These are phyloP conservation scores for Brachyistius frenatus DNA, from an alignment of 2,113 vertebrate genomes.

Conservation along the genomic window DNA sequence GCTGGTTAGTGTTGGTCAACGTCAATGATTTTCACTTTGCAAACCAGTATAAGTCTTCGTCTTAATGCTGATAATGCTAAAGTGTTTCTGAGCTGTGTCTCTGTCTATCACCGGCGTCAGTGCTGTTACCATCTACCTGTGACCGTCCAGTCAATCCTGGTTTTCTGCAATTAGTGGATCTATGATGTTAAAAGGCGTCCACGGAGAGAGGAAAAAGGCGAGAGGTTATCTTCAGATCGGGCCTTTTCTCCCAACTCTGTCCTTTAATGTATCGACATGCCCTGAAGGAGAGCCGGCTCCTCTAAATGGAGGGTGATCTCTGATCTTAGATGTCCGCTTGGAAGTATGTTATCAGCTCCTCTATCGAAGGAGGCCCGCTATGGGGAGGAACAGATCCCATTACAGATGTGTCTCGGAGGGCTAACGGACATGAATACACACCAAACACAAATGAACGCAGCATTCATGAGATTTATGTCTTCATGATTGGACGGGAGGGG, in stretches of 20 bases:
- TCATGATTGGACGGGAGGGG: conserved; percentile 5
- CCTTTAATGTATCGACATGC: conserved; percentile 54
- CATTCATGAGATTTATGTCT: conserved; percentile 18
- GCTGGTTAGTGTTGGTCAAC: conserved; percentile 5
- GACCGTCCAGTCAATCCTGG: conserved; percentile 23
- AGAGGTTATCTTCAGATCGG: conserved; percentile 74
- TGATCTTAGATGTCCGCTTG: conserved; percentile 61
- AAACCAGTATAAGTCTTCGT: conserved; percentile 1
- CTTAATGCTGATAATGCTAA: background rate
- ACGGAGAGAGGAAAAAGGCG: conserved; percentile 25
- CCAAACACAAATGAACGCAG: background rate
- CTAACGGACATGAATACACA: conserved; percentile 6
- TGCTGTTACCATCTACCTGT: conserved; percentile 22
- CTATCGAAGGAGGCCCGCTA: conserved; percentile 43
- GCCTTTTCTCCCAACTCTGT: conserved; percentile 49
- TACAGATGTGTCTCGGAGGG: conserved; percentile 40
- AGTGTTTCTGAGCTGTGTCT: background rate
- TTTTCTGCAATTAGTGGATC: conserved; percentile 69
- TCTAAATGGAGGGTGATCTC: conserved; percentile 73
- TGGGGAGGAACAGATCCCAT: conserved; percentile 53
- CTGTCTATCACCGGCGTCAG: conserved; percentile 29
- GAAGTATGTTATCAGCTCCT: conserved; percentile 62
- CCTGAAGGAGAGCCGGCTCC: conserved; percentile 55
- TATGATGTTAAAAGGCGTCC: conserved; percentile 47
- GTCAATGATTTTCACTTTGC: background rate